phyloP scores from a whole-genome alignment of 2,888 invertebrate genomes.

The Scaptomyza flava region DNA sequence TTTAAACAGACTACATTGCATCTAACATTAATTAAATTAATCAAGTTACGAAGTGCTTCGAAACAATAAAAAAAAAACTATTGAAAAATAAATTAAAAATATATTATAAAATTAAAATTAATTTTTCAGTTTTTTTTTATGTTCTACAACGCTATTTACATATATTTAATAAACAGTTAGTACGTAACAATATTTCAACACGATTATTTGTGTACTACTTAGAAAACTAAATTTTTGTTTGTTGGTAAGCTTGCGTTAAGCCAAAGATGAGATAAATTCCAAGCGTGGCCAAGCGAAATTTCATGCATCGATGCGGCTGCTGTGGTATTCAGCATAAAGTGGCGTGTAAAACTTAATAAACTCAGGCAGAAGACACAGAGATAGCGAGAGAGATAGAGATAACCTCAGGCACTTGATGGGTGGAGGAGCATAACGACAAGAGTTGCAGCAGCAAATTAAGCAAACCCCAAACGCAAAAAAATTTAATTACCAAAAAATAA shows the following conservation, averaged over 20 bases:
- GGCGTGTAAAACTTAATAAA: slow-evolving; percentile 58
- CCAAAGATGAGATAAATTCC: slow-evolving; percentile 23
- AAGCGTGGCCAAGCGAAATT: slow-evolving; percentile 44
- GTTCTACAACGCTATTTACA: slow-evolving; percentile 21
- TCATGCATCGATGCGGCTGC: slow-evolving; percentile 66
- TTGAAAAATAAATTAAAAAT: neutral
- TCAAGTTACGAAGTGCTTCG: slow-evolving; percentile 28
- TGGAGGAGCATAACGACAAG: slow-evolving; percentile 6
- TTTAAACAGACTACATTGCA: slow-evolving; percentile 30
- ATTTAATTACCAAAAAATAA: slow-evolving; percentile 9
- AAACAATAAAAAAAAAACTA: neutral
- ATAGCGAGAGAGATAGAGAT: neutral
- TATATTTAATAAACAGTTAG: slow-evolving; percentile 23
- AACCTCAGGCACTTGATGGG: slow-evolving; percentile 2
- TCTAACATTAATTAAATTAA: slow-evolving; percentile 23
- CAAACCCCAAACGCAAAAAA: slow-evolving; percentile 21
- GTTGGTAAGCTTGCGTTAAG: slow-evolving; percentile 3
- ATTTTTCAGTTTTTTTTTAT: neutral
- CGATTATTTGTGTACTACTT: slow-evolving; percentile 21
- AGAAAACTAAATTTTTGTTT: slow-evolving; percentile 8
- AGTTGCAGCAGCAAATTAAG: slow-evolving; percentile 48
- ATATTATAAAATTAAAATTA: neutral
- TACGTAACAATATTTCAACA: slow-evolving; percentile 11
- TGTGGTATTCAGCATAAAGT: slow-evolving; percentile 49
- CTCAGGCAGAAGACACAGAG: slow-evolving; percentile 33